phyloP scores from a whole-genome alignment of 2,113 vertebrate species.

The Pteruthius melanotis region DNA sequence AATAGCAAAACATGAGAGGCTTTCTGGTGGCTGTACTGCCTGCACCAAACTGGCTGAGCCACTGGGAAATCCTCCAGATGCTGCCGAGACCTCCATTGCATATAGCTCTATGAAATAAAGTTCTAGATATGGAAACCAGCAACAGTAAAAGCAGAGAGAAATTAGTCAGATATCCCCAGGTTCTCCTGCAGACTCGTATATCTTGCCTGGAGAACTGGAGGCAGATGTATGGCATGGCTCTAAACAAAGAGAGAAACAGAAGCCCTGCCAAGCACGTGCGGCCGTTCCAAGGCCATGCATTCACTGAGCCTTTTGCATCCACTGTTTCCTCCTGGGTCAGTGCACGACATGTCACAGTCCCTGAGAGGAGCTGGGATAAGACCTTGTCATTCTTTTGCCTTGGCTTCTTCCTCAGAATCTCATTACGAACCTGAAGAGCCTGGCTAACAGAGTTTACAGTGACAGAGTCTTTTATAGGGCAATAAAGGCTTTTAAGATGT shows the following conservation, averaged over 20 bases:
- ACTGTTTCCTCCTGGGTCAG: not conserved
- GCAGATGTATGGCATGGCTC: not conserved
- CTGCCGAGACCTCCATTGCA: not conserved
- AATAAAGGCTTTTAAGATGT: constrained; percentile 72
- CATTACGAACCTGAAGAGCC: constrained; percentile 57
- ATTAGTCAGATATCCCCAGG: not conserved
- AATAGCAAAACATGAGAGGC: not conserved
- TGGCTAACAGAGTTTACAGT: constrained; percentile 64
- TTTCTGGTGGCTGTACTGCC: not conserved
- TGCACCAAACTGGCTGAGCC: not conserved
- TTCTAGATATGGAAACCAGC: not conserved
- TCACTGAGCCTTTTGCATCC: not conserved
- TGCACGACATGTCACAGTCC: not conserved
- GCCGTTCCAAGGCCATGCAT: not conserved
- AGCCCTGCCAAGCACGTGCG: not conserved
- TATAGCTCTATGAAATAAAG: not conserved
- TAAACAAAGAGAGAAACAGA: not conserved
- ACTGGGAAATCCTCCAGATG: not conserved
- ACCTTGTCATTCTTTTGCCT: not conserved
- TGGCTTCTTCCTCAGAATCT: constrained; percentile 29
- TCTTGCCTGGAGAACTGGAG: not conserved
- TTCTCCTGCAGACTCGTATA: not conserved
- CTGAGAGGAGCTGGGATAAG: not conserved
- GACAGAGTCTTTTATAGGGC: constrained; percentile 69
- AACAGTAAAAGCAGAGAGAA: not conserved